Evolutionary conservation across 2,888 invertebrate species (phyloP).

Genomic region (Diplazon laetatorius): DNA sequence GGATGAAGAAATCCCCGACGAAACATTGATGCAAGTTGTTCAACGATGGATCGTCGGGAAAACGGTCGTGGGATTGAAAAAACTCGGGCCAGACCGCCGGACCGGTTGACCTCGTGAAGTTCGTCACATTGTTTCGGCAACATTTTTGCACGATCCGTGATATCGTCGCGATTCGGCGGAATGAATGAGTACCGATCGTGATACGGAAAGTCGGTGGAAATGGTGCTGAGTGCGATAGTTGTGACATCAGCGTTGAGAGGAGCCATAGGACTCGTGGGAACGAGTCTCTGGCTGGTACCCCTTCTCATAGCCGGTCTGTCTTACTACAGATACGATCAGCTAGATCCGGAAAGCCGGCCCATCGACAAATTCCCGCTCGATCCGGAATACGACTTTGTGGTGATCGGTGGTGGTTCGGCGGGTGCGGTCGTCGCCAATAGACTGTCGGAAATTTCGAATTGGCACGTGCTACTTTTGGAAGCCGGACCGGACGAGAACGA

Average conservation of each 20-base stretch:
- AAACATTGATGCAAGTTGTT: slow-evolving; percentile 26
- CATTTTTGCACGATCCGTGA: slow-evolving; percentile 13
- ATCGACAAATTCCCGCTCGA: slow-evolving; percentile 87
- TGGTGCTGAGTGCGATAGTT: slow-evolving; percentile 90
- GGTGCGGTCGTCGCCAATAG: slow-evolving; percentile 94
- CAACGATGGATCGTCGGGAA: slow-evolving; percentile 68
- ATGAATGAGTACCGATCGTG: slow-evolving; percentile 27
- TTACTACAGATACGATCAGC: slow-evolving; percentile 90
- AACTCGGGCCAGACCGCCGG: slow-evolving; percentile 71
- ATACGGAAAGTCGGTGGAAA: slow-evolving; percentile 77
- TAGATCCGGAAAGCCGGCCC: slow-evolving; percentile 91
- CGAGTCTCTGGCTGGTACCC: slow-evolving; percentile 93
- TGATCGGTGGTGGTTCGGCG: slow-evolving; percentile 94
- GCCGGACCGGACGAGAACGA: slow-evolving; percentile 95
- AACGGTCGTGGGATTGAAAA: slow-evolving; percentile 69
- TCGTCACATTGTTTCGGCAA: slow-evolving; percentile 26
- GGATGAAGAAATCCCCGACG: neutral
- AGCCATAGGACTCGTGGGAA: slow-evolving; percentile 89
- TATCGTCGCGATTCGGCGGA: neutral
- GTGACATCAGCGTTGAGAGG: slow-evolving; percentile 90
- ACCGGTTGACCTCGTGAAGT: slow-evolving; percentile 57
- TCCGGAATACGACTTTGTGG: slow-evolving; percentile 92
- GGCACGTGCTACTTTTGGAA: slow-evolving; percentile 91
- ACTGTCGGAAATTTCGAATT: slow-evolving; percentile 89
- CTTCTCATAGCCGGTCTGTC: slow-evolving; percentile 91